These are phyloP conservation scores for Andinoacara biseriatus DNA, from an alignment of 2,113 vertebrate genomes.

Conservation along the genomic window DNA sequence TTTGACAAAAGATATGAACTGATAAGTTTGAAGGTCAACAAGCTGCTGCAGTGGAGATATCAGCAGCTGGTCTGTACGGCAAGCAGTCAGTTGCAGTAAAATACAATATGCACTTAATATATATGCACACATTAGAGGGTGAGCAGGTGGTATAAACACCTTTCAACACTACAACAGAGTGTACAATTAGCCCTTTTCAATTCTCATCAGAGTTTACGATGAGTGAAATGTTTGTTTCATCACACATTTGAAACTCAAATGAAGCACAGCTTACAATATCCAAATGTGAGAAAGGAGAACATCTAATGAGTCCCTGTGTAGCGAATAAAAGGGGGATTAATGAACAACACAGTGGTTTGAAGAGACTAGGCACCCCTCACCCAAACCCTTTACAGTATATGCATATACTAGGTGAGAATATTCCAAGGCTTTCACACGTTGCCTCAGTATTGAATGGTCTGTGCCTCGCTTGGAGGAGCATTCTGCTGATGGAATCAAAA, in stretches of 20 bases:
- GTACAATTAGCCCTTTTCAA: constrained; percentile 58
- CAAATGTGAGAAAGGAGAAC: constrained; percentile 50
- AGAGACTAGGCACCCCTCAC: constrained; percentile 41
- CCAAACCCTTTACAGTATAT: constrained; percentile 51
- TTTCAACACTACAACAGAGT: constrained; percentile 54
- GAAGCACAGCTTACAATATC: constrained; percentile 50
- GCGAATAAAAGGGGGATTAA: constrained; percentile 75
- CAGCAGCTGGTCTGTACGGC: constrained; percentile 48
- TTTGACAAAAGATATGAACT: constrained; percentile 71
- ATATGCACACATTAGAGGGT: constrained; percentile 40
- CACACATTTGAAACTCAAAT: constrained; percentile 57
- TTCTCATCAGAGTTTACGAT: constrained; percentile 67
- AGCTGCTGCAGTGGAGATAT: constrained; percentile 72
- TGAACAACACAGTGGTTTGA: constrained; percentile 64
- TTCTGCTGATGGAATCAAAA: constrained; percentile 85
- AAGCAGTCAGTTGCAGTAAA: constrained; percentile 19
- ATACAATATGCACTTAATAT: constrained; percentile 29
- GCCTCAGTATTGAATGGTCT: constrained; percentile 75
- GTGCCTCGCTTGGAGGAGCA: constrained; percentile 73
- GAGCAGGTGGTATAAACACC: constrained; percentile 60
- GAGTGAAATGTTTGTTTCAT: constrained; percentile 55
- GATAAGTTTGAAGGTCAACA: constrained; percentile 82
- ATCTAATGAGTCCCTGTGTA: constrained; percentile 66
- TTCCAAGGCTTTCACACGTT: constrained; percentile 65
- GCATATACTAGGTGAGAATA: constrained; percentile 73